Evolutionary conservation across 2,797 vertebrate species (phyloP), one percentile per base, ranked within the genome.

Genomic region (Pagetopsis macropterus): DNA sequence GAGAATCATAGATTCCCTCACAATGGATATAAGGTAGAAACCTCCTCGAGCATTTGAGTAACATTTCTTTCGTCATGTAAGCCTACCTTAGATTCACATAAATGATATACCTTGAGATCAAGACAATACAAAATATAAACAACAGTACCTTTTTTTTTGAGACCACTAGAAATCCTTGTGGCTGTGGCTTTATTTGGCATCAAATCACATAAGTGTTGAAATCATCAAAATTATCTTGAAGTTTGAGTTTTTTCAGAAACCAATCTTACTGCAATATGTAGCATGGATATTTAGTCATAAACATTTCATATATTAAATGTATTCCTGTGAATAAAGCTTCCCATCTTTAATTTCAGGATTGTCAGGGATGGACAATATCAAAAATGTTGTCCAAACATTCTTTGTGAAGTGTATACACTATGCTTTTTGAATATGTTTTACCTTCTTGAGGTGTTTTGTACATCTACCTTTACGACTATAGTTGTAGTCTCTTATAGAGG

Each of bases 401-500:
- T 50, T 43, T 62, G 5, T 62, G 7, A 31, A 17, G 44, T 21
- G 3, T 5, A 41, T 4, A 1, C 3, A 43, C n/a, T 46, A 21
- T 56, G 9, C 45, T 40, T n/a, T 43, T n/a, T 43, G 4, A 49
- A 41, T 15, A 21, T 48, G 57, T 31, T 60, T 11, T 8, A 27
- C 31, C 19, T 54, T 64, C n/a, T 33, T 46, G 10, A 13, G 11
- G 5, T 57, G 27, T 46, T 23, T 37, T 37, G 31, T n/a, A 1
- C 3, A 3, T 46, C 60, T 64, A 9, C 21, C 65, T 14, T 2
- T 6, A n/a, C 14, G 12, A 3, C 51, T 60, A 72, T 1, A 9
- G 9, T 41, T 59, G 14, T 19, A 79, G 56, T 72, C 82, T 93
- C 65, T 72, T 80, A 64, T 85, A 92, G 21, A 92, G 63, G 62